These are phyloP conservation scores for Platichthys stellatus DNA, from an alignment of 2,113 vertebrate genomes.

Conservation along the genomic window DNA sequence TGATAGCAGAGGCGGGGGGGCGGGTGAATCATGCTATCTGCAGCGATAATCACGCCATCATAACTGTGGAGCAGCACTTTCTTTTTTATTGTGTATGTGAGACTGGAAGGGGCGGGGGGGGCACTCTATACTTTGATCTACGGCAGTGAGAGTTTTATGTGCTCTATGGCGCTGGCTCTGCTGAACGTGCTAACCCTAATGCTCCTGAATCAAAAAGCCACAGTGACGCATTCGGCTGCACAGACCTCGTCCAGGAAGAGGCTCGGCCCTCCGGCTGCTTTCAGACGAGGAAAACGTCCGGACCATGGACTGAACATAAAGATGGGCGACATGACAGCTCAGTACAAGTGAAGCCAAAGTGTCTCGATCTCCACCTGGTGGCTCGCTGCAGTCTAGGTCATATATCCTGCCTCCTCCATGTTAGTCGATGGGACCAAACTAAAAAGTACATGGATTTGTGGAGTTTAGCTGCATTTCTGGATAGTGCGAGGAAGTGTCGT, in stretches of 20 bases:
- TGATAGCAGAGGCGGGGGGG: neutral
- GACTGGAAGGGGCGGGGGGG: neutral
- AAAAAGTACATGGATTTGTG: too few species aligned
- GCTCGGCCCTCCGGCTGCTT: too few species aligned
- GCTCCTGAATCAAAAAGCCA: constrained; percentile 46
- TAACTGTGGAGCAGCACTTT: neutral
- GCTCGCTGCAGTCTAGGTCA: too few species aligned
- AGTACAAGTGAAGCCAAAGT: too few species aligned
- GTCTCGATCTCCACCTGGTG: too few species aligned
- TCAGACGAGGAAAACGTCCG: neutral
- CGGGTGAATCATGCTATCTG: neutral
- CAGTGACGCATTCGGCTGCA: neutral
- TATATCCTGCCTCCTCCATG: too few species aligned
- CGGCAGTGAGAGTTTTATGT: constrained; percentile 23
- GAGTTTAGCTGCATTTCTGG: too few species aligned
- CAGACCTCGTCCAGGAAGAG: neutral
- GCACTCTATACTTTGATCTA: constrained; percentile 17
- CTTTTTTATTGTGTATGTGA: constrained; percentile 10
- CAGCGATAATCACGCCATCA: constrained; percentile 12
- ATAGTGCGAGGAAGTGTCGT: too few species aligned
- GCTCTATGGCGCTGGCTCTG: constrained; percentile 6
- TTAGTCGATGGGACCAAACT: neutral
- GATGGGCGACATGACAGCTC: too few species aligned
- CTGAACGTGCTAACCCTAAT: constrained; percentile 30
- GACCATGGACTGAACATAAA: too few species aligned